phyloP scores from a whole-genome alignment of 2,888 invertebrate species.

The Teleiodes luculella region DNA sequence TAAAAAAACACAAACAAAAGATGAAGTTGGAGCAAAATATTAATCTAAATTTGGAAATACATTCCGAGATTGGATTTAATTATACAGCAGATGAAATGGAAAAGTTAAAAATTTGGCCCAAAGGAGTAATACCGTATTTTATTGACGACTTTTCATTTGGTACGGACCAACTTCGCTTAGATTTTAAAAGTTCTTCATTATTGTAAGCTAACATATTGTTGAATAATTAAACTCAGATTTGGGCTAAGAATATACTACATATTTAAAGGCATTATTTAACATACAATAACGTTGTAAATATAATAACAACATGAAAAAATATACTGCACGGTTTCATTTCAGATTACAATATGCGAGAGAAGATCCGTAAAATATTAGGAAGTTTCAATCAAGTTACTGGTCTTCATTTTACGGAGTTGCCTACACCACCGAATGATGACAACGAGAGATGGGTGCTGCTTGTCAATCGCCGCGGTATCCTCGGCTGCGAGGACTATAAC shows the following conservation, averaged over 20 bases:
- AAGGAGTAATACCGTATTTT: slow-evolving; percentile 54
- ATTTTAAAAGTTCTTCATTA: no score
- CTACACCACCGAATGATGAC: neutral
- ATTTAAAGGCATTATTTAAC: no score
- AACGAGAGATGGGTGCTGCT: slow-evolving; percentile 1
- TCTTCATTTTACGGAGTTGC: neutral
- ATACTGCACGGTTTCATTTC: neutral
- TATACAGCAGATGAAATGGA: slow-evolving; percentile 39
- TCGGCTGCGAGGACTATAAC: slow-evolving; percentile 49
- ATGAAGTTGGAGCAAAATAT: no score
- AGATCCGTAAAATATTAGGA: neutral
- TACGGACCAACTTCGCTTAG: no score
- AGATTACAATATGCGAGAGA: neutral
- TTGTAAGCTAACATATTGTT: no score
- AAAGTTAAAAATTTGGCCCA: slow-evolving; percentile 57
- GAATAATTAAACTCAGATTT: no score
- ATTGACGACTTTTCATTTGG: slow-evolving; percentile 61
- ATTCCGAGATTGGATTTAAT: slow-evolving; percentile 7
- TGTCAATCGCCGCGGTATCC: slow-evolving; percentile 46
- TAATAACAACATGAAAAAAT: slow-evolving; percentile 15
- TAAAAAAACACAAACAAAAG: no score
- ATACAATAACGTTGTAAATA: no score
- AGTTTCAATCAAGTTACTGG: neutral
- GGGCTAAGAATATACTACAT: no score
- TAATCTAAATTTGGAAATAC: no score